Evolutionary conservation across 2,113 vertebrate species (phyloP), one percentile per base, ranked within the genome.

Genomic region (Oncorhynchus masou): DNA sequence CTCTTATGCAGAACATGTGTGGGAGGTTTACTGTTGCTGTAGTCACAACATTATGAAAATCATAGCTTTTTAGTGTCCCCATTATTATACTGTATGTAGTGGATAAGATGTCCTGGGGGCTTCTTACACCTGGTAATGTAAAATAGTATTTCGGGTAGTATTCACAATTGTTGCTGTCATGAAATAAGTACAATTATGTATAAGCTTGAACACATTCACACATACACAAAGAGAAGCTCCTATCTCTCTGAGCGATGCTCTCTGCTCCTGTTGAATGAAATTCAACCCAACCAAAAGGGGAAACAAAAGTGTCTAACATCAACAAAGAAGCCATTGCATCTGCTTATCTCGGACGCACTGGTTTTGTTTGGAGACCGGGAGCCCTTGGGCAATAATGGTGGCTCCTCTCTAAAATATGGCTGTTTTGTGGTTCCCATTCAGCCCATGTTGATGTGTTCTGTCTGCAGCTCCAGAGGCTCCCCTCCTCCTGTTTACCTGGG

Each of bases 401-500:
- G 20, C 80, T 76, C 80, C 74, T 74, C 74, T 74, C 71, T 69
- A 31, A 78, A 76, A 76, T 70, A 45, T 20, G 73, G 78, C 74
- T 66, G 64, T 66, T 75, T 60, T 4, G 3, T 16, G 59, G 67
- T 76, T 82, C 87, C 84, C 86, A 87, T 90, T 89, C 87, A 77
- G 83, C 72, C 78, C 68, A 74, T 81, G 83, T 70, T 89, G 87
- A 83, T 84, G 88, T 80, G 85, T 9, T 64, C 75, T 85, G 85
- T 89, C 85, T 87, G 24, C 25, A 82, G 87, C 83, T 86, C 81
- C 74, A 81, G 84, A 86, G 87, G 82, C 85, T 75, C 76, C 87
- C 89, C 85, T 86, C 84, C 87, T 84, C 80, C 82, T 89, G 88
- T 91, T 92, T 92, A 91, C 88, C 84, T 86, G 85, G 20, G 73